Evolutionary conservation across 2,888 invertebrate species (phyloP), one percentile per base, ranked within the genome.

Genomic region (Eristalis intricaria): DNA sequence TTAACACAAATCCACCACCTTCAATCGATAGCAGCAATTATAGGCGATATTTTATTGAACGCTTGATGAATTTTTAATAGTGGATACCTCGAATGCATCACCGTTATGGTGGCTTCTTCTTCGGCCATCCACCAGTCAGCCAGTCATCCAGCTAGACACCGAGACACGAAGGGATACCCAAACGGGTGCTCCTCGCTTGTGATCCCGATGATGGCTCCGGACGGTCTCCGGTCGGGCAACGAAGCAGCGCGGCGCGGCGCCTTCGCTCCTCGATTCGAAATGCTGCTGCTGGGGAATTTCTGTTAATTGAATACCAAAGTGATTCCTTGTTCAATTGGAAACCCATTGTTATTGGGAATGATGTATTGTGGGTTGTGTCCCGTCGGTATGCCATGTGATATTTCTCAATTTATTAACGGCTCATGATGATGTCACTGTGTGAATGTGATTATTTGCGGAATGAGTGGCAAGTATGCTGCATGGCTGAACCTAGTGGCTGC

Each of bases 11-110:
- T 88, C 88, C 74, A 82, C 84, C 88, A 78, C 88, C 88, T 86
- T 84, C 88, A 89, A 89, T 89, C 89, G 89, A 89, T 89, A 89
- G 89, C 89, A 89, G 89, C 89, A 89, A 89, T 89, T 90, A 90
- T 89, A 89, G 87, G 85, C 89, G 89, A 90, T 90, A 90, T 89
- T 90, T 90, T 90, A 90, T 90, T 90, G 88, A 90, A 89, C 89
- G 89, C 88, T 82, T 88, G 89, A 90, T 90, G 89, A 90, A 90
- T 90, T 90, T 90, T 90, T 90, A 90, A 90, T 88, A 89, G 88
- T 79, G 86, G 89, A 84, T 85, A 84, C 86, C 79, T 81, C 81
- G 89, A 76, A 82, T 84, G 76, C 77, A 85, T 80, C 85, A 82
- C 71, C 81, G 80, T 82, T 84, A 81, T 88, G 81, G 84, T 84